Percentiles rank a stretch among this genome's conserved stretches.
phyloP scores from a whole-genome alignment of 2,888 invertebrate genomes.

The Eupithecia subfuscata region DNA sequence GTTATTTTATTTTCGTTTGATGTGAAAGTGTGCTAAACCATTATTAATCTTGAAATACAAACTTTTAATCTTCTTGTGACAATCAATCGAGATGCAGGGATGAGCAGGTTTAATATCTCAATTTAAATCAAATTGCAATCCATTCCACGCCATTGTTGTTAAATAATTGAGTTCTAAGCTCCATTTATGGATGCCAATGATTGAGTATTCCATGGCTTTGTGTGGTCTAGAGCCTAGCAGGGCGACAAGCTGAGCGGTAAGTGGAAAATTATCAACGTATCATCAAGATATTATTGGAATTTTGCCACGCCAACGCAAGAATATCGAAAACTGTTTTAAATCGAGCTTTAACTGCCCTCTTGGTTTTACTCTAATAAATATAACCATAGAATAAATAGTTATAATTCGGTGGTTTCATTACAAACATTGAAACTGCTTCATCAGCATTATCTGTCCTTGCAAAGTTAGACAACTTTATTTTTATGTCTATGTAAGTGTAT shows the following conservation, averaged over 20 bases:
- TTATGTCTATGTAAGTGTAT: too few relatives aligned
- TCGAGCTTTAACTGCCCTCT: too few relatives aligned
- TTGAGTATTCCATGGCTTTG: conserved; percentile 63
- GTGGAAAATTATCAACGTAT: background rate
- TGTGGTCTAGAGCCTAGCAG: conserved; percentile 15
- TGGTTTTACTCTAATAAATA: too few relatives aligned
- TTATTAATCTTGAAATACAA: background rate
- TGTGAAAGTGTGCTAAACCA: background rate
- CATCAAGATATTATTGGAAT: background rate
- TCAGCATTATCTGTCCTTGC: too few relatives aligned
- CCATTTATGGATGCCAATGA: conserved; percentile 56
- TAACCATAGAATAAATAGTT: too few relatives aligned
- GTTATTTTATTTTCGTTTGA: background rate
- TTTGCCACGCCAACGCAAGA: background rate
- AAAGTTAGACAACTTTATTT: too few relatives aligned
- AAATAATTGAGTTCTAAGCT: conserved; percentile 54
- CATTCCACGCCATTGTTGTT: conserved; percentile 44
- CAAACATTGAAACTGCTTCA: too few relatives aligned
- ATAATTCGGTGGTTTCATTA: too few relatives aligned
- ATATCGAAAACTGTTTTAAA: background rate
- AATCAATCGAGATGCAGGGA: conserved; percentile 21
- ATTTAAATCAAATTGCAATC: conserved; percentile 33
- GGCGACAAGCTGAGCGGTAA: conserved; percentile 14
- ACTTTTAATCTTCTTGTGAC: conserved; percentile 9
- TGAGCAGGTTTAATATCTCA: conserved; percentile 30